phyloP scores from a whole-genome alignment of 2,113 vertebrate species.

The Atractosteus spatula region DNA sequence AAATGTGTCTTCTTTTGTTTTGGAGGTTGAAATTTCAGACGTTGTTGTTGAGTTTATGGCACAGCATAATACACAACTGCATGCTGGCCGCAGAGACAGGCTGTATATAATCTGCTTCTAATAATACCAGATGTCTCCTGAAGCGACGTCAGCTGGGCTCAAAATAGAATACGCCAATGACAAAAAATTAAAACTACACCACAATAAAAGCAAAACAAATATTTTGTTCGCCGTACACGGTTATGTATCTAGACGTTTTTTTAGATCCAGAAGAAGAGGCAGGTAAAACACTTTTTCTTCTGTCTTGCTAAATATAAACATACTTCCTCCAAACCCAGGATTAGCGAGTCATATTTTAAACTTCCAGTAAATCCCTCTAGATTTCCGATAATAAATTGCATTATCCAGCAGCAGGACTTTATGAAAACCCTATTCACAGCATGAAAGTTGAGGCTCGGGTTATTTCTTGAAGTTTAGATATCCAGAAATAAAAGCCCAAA shows the following conservation, averaged over 20 bases:
- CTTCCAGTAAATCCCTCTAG: slow-evolving; percentile 46
- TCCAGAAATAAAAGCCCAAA: too few relatives aligned
- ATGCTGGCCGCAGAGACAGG: neutral
- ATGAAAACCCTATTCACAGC: slow-evolving; percentile 32
- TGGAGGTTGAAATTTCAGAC: too few relatives aligned
- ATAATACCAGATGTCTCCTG: too few relatives aligned
- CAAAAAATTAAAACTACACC: too few relatives aligned
- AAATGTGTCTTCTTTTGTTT: too few relatives aligned
- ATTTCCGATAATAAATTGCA: slow-evolving; percentile 56
- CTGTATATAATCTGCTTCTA: too few relatives aligned
- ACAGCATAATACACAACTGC: neutral
- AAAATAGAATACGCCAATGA: too few relatives aligned
- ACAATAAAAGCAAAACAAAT: neutral
- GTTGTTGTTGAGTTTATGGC: too few relatives aligned
- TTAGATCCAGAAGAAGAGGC: neutral
- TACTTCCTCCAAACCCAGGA: neutral
- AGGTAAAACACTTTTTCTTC: neutral
- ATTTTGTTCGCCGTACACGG: neutral
- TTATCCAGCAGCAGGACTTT: slow-evolving; percentile 41
- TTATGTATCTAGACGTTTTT: neutral
- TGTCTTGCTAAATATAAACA: neutral
- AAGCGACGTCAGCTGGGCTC: too few relatives aligned
- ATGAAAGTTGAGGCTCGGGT: too few relatives aligned
- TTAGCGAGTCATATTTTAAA: slow-evolving; percentile 22
- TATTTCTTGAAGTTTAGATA: too few relatives aligned